Evolutionary conservation across 2,888 invertebrate genomes (phyloP), one percentile per base, ranked within the genome.

Genomic region (Morpho deidamia): DNA sequence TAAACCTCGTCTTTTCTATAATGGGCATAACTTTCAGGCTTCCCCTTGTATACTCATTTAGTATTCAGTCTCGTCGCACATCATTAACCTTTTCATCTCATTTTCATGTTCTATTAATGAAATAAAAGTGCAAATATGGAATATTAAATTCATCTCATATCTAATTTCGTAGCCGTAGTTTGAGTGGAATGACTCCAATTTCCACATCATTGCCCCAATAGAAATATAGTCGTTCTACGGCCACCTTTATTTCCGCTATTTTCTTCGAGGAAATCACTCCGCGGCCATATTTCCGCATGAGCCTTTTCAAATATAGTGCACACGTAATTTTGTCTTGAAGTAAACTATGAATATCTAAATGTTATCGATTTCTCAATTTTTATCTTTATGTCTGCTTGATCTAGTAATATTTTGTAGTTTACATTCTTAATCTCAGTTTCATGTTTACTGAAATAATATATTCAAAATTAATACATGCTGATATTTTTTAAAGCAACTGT

Each of bases 171-270:
- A 46, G 49, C 51, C 43, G 33, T 33, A 34, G 39, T 9, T 12
- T n/a, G 38, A 47, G 41, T 59, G 34, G 44, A 59, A 40, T 59
- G 43, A 56, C 54, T 44, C 51, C 48, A 45, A 51, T 50, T 59
- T 54, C 50, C 56, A 49, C 58, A 48, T 38, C 48, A 49, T 51
- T 52, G 49, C 60, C 48, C 45, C 51, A 57, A 59, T 53, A 61
- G 56, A 58, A 58, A 58, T 56, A 57, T 48, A 47, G 48, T 46
- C 58, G 51, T 63, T 66, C 63, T 63, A 60, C 66, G 68, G 61
- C 62, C 67, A 69, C 62, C 66, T 67, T 68, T 69, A 74, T 73
- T 74, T 67, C 73, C 72, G 63, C 65, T 64, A 71, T 68, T 69
- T 63, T 65, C 64, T 60, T 65, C 59, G 62, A 70, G 72, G 73